phyloP scores from a whole-genome alignment of 64 coral and sea anemone species.

The Dendronephthya gigantea region DNA sequence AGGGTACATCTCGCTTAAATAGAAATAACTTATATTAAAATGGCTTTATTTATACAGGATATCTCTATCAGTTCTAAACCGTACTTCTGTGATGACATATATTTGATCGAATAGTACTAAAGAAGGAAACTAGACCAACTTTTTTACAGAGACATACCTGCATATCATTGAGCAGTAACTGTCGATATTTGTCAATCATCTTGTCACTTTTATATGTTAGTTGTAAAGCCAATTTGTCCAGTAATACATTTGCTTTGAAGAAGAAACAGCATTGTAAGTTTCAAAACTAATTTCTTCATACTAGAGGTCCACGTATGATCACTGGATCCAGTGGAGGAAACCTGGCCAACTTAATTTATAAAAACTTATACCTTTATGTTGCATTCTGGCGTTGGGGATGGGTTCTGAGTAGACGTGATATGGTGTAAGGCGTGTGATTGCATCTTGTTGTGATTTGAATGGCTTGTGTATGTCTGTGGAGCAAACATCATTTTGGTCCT shows the following conservation, averaged over 20 bases:
- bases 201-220: neutral
- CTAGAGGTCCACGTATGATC: neutral
- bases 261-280: neutral
- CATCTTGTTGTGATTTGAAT: neutral
- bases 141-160: neutral
- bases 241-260: neutral
- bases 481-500: neutral
- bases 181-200: neutral
- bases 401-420: conserved; percentile 3
- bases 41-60: neutral
- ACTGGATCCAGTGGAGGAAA: too few relatives aligned
- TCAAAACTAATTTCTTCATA: neutral
- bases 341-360: too few relatives aligned
- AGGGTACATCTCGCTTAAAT: neutral
- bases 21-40: neutral
- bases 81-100: too few relatives aligned
- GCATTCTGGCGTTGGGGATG: neutral
- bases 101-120: too few relatives aligned
- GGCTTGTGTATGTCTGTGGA: neutral
- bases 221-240: conserved; percentile 1
- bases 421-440: neutral
- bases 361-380: conserved; percentile 8
- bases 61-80: too few relatives aligned
- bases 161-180: neutral
- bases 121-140: too few relatives aligned